phyloP scores from a whole-genome alignment of 2,888 invertebrate genomes.

The Hylaea fasciaria region DNA sequence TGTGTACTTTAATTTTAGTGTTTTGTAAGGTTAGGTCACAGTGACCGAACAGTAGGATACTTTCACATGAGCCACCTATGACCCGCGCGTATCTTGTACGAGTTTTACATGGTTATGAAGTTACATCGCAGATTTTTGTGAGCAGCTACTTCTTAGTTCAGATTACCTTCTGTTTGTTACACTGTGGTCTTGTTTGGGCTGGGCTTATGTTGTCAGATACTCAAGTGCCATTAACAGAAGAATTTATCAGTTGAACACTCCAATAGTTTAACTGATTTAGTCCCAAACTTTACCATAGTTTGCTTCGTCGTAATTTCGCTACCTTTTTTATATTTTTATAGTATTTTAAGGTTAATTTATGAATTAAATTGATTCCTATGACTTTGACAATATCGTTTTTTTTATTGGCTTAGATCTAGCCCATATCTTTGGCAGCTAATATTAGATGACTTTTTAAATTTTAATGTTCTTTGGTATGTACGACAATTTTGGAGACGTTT shows the following conservation, averaged over 20 bases:
- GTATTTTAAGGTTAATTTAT: slow-evolving; percentile 16
- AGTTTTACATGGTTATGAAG: not conserved
- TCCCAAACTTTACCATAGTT: slow-evolving; percentile 9
- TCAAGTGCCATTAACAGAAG: slow-evolving; percentile 27
- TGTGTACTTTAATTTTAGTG: slow-evolving; percentile 12
- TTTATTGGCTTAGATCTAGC: not conserved
- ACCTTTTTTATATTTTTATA: slow-evolving; percentile 15
- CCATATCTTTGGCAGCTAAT: not conserved
- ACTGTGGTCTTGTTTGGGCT: slow-evolving; percentile 23
- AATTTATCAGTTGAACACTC: slow-evolving; percentile 16
- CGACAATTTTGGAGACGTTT: not conserved
- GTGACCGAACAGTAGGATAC: slow-evolving; percentile 10
- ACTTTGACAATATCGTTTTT: slow-evolving; percentile 16
- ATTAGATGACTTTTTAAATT: no score
- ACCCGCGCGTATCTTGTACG: not conserved
- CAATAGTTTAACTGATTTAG: slow-evolving; percentile 9
- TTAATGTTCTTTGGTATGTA: no score
- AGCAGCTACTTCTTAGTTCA: not conserved
- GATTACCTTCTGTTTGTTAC: slow-evolving; percentile 16
- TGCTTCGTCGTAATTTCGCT: slow-evolving; percentile 2
- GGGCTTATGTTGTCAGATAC: slow-evolving; percentile 19
- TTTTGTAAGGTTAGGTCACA: slow-evolving; percentile 24
- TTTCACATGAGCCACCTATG: not conserved
- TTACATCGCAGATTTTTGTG: not conserved
- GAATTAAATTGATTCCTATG: slow-evolving; percentile 23